phyloP scores from a whole-genome alignment of 2,113 vertebrate genomes.

The Phylloscopus trochilus region DNA sequence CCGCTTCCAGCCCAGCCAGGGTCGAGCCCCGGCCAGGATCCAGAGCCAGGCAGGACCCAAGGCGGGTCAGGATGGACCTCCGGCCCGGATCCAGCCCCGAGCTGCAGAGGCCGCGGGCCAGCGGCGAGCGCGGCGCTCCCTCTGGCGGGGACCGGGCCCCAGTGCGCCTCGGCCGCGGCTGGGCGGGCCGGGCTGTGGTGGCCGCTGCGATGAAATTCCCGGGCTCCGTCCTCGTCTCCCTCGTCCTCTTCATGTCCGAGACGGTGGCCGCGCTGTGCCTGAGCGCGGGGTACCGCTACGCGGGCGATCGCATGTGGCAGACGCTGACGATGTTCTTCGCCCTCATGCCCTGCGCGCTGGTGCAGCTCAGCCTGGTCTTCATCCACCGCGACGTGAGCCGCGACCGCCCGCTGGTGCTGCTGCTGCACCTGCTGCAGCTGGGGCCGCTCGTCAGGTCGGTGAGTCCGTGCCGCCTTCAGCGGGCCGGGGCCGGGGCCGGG shows the following conservation, averaged over 20 bases:
- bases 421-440: constrained; percentile 93
- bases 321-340: constrained; percentile 90
- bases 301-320: constrained; percentile 92
- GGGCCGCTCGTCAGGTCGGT: constrained; percentile 92
- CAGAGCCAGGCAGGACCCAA: rapidly evolving
- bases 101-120: neutral
- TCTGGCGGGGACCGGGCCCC: neutral
- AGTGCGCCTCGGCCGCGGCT: neutral
- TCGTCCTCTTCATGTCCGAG: constrained; percentile 90
- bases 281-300: constrained; percentile 86
- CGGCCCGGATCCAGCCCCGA: neutral
- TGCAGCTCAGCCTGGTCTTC: constrained; percentile 94
- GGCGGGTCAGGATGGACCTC: rapidly evolving
- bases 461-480: neutral
- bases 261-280: constrained; percentile 86
- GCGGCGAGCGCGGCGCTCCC: neutral
- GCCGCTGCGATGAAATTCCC: constrained; percentile 85
- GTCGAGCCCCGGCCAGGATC: neutral
- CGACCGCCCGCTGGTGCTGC: constrained; percentile 89
- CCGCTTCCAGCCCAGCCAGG: rapidly evolving
- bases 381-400: constrained; percentile 92
- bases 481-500: neutral
- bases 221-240: constrained; percentile 88
- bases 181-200: neutral
- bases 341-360: constrained; percentile 87